These are phyloP conservation scores for Steinernema carpocapsae DNA, from an alignment of 2,888 invertebrate species.

Conservation along the genomic window DNA sequence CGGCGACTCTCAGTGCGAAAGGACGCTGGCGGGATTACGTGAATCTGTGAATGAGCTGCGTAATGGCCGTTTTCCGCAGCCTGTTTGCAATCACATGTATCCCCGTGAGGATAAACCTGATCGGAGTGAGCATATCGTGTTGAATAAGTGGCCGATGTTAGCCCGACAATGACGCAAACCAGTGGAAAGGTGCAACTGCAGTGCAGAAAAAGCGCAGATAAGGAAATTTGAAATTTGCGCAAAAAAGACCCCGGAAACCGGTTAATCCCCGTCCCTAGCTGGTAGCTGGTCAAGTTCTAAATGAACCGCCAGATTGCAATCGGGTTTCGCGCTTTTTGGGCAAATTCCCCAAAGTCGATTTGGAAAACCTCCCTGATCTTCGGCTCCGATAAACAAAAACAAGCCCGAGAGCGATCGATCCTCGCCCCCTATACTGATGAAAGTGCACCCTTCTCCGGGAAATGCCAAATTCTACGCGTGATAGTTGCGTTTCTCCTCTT, in stretches of 20 bases:
- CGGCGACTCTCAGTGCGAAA: neutral
- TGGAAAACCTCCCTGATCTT: too few relatives aligned
- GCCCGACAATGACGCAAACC: conserved; percentile 31
- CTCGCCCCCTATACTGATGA: neutral
- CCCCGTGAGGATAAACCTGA: conserved; percentile 26
- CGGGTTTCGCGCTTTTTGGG: too few relatives aligned
- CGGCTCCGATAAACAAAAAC: too few relatives aligned
- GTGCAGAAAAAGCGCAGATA: conserved; percentile 31
- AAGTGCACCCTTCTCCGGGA: conserved; percentile 4
- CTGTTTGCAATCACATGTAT: conserved; percentile 33
- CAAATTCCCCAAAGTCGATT: too few relatives aligned
- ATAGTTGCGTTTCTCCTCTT: conserved; percentile 24
- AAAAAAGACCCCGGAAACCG: conserved; percentile 25
- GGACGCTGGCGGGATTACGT: conserved; percentile 27
- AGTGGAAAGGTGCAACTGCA: conserved; percentile 11
- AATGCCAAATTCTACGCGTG: conserved; percentile 21
- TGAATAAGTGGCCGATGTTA: conserved; percentile 1
- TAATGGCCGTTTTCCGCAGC: conserved; percentile 34
- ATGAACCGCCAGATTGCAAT: conserved; percentile 2
- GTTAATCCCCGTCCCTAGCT: conserved; percentile 17
- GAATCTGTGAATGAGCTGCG: neutral
- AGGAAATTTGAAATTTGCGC: conserved; percentile 18
- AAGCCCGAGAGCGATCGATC: too few relatives aligned
- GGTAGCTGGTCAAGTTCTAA: conserved; percentile 32
- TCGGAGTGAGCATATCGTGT: neutral